These are phyloP conservation scores for silkworm (Bombyx mori) DNA, from an alignment of 1,140 invertebrate species.

Conservation along the genomic window ASM3026992v2 NC_085118.1:4751001-4751500, in stretches of 20 bases:
- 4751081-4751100: constrained; percentile 38
- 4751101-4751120: constrained; percentile 44
- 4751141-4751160: constrained; percentile 52
- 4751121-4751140: constrained; percentile 54
- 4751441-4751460: no score
- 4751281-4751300: no score
- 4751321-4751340: no score
- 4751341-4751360: no score
- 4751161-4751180: constrained; percentile 58
- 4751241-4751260: background rate
- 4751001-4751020: no score
- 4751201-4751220: constrained; percentile 4
- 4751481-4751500: no score
- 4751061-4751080: constrained; percentile 50
- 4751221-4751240: background rate
- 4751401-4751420: no score
- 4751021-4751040: background rate
- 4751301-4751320: no score
- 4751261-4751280: background rate
- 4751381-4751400: no score
- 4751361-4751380: no score
- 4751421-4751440: no score
- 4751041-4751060: constrained; percentile 38
- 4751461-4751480: no score
- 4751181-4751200: constrained; percentile 21